Conservation (phyloP, 2,888 invertebrate genomes). For the Heteromurus nitidus region DNA sequence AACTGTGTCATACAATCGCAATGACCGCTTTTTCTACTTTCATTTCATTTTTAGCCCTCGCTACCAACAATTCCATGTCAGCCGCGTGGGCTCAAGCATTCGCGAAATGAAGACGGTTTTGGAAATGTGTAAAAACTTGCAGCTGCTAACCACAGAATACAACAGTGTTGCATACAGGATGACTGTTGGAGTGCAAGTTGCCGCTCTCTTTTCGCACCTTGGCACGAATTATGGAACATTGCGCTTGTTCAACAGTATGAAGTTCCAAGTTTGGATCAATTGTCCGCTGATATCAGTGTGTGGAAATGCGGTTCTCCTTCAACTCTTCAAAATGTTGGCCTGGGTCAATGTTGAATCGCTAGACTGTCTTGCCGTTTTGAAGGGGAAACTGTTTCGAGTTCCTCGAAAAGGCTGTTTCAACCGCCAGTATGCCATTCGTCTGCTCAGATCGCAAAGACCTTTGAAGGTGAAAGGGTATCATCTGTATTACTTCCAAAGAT, state of each 20-base stretch:
- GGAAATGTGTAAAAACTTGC: conserved; percentile 40
- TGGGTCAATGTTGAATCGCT: conserved; percentile 43
- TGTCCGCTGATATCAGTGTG: conserved; percentile 51
- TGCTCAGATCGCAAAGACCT: conserved; percentile 18
- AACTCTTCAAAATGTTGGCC: conserved; percentile 49
- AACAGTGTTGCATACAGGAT: conserved; percentile 48
- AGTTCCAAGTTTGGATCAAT: conserved; percentile 58
- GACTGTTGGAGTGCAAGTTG: conserved; percentile 51
- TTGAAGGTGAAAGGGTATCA: conserved; percentile 48
- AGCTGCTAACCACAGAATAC: conserved; percentile 40
- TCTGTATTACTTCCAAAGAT: conserved; percentile 48
- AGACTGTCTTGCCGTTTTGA: background rate
- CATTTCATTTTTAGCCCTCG: background rate
- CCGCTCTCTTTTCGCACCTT: conserved; percentile 43
- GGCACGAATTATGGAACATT: conserved; percentile 59
- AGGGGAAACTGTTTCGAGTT: background rate
- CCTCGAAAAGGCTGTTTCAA: background rate
- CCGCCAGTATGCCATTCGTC: background rate
- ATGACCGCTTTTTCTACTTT: background rate
- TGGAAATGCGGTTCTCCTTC: conserved; percentile 31
- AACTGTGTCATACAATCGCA: background rate
- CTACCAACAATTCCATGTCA: background rate
- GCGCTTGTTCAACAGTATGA: conserved; percentile 42
- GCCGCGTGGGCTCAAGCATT: conserved; percentile 15
- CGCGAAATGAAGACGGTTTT: conserved; percentile 19